Conservation (phyloP, 1,140 invertebrate genomes). For the Neotoxoptera formosana region DNA sequence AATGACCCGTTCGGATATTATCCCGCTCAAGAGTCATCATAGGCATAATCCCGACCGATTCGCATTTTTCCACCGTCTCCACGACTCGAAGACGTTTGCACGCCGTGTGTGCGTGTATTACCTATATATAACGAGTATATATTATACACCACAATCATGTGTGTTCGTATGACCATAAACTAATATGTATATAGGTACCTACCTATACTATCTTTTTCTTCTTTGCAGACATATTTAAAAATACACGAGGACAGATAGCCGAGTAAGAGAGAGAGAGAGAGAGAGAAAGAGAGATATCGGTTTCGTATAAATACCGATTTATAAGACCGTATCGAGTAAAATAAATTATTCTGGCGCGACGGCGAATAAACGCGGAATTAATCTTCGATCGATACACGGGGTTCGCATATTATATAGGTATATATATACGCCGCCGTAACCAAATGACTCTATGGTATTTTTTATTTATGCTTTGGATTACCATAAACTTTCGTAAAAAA, state of each 20-base stretch:
- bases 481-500: slow-evolving; percentile 18
- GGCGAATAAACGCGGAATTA: background rate
- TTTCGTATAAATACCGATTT: slow-evolving; percentile 31
- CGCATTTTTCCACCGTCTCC: background rate
- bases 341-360: background rate
- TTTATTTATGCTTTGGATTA: slow-evolving; percentile 2
- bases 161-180: background rate
- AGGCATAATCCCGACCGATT: background rate
- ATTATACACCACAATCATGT: background rate
- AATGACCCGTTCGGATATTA: background rate
- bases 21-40: background rate
- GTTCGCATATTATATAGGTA: background rate
- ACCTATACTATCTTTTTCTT: background rate
- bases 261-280: background rate
- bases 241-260: background rate
- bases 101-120: background rate
- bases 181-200: no score
- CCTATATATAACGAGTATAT: background rate
- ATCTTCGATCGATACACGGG: background rate
- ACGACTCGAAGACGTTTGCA: background rate
- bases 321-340: background rate
- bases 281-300: background rate
- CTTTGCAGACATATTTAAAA: background rate
- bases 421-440: background rate
- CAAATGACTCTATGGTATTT: slow-evolving; percentile 3